phyloP scores from a whole-genome alignment of 2,888 invertebrate genomes.

The Octodonta nipae region DNA sequence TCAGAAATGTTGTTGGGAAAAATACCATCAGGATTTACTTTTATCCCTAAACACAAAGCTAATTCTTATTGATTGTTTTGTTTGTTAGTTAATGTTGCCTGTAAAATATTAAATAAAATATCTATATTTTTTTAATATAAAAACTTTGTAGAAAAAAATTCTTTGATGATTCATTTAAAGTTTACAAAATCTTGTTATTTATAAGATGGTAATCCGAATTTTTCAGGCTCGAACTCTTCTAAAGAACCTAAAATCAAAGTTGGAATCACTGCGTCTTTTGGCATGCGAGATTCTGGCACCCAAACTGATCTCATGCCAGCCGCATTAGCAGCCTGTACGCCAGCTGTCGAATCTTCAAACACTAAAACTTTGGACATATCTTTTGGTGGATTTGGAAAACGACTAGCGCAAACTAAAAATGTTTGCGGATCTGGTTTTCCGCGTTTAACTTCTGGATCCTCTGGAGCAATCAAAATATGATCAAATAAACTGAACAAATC shows the following conservation, averaged over 20 bases:
- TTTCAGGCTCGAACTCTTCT: constrained; percentile 67
- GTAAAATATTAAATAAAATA: no score
- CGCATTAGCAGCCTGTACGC: constrained; percentile 60
- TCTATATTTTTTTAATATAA: no score
- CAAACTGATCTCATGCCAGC: constrained; percentile 81
- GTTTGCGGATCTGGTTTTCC: constrained; percentile 62
- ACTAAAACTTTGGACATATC: constrained; percentile 50
- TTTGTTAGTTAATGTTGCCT: no score
- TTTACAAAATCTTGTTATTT: no score
- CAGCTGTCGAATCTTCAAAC: constrained; percentile 86
- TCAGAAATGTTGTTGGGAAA: constrained; percentile 93
- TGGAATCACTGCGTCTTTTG: constrained; percentile 46
- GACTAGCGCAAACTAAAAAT: constrained; percentile 47
- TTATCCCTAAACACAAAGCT: constrained; percentile 96
- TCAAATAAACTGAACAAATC: constrained; percentile 41
- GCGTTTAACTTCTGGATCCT: constrained; percentile 51
- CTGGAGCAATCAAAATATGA: constrained; percentile 48
- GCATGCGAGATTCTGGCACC: constrained; percentile 54
- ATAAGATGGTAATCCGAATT: constrained; percentile 67
- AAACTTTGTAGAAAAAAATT: no score
- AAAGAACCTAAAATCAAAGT: constrained; percentile 61
- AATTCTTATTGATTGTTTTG: no score
- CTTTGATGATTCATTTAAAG: no score
- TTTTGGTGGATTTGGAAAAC: constrained; percentile 43
- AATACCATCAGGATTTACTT: constrained; percentile 80